Conservation (phyloP, 2,888 invertebrate species). For the Anticlea derivata region DNA sequence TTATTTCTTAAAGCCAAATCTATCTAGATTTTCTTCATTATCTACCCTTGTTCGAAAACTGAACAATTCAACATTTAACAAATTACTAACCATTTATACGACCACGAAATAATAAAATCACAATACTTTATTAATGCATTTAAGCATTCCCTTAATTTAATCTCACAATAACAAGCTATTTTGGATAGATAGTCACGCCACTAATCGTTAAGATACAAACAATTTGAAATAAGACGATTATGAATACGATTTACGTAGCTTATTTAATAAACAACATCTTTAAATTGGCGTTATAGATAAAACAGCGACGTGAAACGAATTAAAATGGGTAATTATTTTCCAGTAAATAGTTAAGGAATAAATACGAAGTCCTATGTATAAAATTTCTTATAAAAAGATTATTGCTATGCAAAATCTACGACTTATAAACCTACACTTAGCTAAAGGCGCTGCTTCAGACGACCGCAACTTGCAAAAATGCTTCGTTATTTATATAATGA, state of each 20-base stretch:
- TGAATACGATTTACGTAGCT: background rate
- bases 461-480: background rate
- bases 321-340: background rate
- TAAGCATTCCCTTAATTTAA: background rate
- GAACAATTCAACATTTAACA: constrained; percentile 4
- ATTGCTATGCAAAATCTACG: constrained; percentile 6
- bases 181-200: background rate
- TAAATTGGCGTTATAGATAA: no score
- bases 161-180: constrained; percentile 4
- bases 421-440: constrained; percentile 15
- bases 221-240: background rate
- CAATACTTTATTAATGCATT: background rate
- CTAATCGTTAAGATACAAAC: constrained; percentile 1
- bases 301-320: background rate
- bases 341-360: background rate
- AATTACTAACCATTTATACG: background rate
- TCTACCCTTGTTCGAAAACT: constrained; percentile 19
- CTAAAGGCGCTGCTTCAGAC: constrained; percentile 29
- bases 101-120: background rate
- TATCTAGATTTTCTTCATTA: constrained; percentile 8
- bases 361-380: background rate
- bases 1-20: constrained; percentile 36
- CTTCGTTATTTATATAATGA: no score
- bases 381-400: constrained; percentile 10
- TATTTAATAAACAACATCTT: no score